Conservation (phyloP, 92 coral and sea anemone species). For the Phymanthus crucifer region DNA sequence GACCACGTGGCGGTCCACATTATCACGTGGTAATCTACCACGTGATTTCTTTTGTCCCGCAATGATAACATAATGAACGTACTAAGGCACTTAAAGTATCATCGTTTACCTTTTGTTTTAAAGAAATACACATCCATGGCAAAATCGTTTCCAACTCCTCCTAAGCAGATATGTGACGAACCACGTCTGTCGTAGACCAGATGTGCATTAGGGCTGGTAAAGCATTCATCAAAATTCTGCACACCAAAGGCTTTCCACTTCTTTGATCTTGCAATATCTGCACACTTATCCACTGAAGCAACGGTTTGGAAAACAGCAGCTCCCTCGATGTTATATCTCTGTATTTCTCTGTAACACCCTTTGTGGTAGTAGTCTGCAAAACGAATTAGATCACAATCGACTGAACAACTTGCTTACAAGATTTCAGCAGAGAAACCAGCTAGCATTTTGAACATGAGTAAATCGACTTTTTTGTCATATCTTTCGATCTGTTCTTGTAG, state of each 20-base stretch:
- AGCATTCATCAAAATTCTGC: not conserved
- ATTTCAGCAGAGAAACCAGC: too few species aligned
- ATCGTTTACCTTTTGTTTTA: not conserved
- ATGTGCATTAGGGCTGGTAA: not conserved
- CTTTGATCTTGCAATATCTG: not conserved
- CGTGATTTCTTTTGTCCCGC: too few species aligned
- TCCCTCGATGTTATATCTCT: not conserved
- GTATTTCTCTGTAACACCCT: not conserved
- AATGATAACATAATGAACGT: too few species aligned
- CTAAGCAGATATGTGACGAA: not conserved
- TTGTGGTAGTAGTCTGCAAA: not conserved
- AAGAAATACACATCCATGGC: slow-evolving; percentile 1
- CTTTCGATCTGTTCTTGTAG: too few species aligned
- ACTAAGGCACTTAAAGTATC: not conserved
- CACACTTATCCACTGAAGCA: not conserved
- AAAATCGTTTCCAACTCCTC: not conserved
- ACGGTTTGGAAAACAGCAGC: not conserved
- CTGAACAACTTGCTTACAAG: too few species aligned
- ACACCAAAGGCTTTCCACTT: not conserved
- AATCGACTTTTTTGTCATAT: too few species aligned
- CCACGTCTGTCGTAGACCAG: not conserved
- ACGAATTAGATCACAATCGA: too few species aligned
- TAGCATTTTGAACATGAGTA: too few species aligned
- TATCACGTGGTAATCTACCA: too few species aligned
- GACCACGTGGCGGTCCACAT: too few species aligned